Evolutionary conservation across 1,140 invertebrate species (phyloP), one percentile per base, ranked within the genome.

Genomic region (Drosophila santomea): DNA sequence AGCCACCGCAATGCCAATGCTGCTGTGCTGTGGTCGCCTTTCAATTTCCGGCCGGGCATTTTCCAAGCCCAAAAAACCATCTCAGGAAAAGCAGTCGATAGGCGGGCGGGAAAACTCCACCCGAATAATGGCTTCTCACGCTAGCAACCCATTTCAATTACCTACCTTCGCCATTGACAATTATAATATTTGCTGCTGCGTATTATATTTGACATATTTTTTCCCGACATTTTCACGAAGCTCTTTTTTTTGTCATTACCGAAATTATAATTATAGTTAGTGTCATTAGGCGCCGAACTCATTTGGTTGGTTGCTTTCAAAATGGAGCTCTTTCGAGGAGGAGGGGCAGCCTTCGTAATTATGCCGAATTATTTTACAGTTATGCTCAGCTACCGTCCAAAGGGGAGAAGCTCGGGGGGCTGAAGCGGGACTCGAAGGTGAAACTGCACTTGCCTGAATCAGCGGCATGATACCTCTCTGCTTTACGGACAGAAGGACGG

Each of bases 201-300:
- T 62, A 88, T 88, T 89, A 88, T 89, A 78, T 88, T 88, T 88
- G 84, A 89, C 84, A 88, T 88, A 88, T 88, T 88, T 89, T 44
- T 77, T 56, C 56, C 59, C 41, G 47, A 44, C 83, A 51, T 73
- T 82, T 76, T 76, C 44, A 59, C 43, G 47, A 20, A 25, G 59
- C 56, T 73, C 56, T 61, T 52, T 77, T 84, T 67, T 63, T 74
- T 39, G 85, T 90, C 84, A 89, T 89, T 89, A 89, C 84, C 85
- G 82, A 89, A 89, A 89, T 90, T 89, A 90, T 89, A 89, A 89
- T 89, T 89, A 89, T 90, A 71, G 85, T 84, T 64, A 89, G 85
- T 89, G 84, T 84, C 80, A 89, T 89, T 89, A 89, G 84, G 85
- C 80, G 77, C 61, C 56, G 78, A 76, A 82, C 83, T 82, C 83